These are phyloP conservation scores for Callinectes sapidus DNA, from an alignment of 2,888 invertebrate genomes.

Conservation along the genomic window DNA sequence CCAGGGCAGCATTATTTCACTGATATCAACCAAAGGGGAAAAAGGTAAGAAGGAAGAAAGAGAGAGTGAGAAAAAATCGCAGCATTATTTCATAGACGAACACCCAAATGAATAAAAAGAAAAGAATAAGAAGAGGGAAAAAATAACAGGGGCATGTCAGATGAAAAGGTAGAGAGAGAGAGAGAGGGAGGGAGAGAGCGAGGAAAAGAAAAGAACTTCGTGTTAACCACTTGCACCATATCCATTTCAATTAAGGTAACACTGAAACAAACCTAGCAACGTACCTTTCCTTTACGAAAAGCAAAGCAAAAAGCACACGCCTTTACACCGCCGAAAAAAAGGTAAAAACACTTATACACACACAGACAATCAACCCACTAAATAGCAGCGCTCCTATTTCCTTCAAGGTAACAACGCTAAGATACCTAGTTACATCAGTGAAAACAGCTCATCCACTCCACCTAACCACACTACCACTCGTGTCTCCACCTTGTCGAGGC, in stretches of 20 bases:
- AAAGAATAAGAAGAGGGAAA: background rate
- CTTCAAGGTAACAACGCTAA: background rate
- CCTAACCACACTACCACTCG: background rate
- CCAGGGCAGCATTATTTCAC: background rate
- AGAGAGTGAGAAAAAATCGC: background rate
- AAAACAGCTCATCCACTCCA: background rate
- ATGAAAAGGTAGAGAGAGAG: background rate
- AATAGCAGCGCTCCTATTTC: background rate
- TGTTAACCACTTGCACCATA: background rate
- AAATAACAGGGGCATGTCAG: background rate
- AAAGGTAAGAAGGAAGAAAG: background rate
- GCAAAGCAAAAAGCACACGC: background rate
- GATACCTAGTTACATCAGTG: background rate
- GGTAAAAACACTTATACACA: background rate
- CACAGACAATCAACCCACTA: background rate
- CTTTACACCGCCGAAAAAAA: background rate
- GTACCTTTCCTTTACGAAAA: background rate
- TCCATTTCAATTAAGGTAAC: background rate
- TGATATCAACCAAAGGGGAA: background rate
- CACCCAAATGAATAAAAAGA: background rate
- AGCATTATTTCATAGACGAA: background rate
- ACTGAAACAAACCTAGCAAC: background rate
- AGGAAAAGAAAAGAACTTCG: background rate
- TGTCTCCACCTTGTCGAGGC: conserved; percentile 11
- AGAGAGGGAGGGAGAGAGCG: background rate